Evolutionary conservation across 1,140 invertebrate genomes (phyloP), one percentile per base, ranked within the genome.

Genomic region (Pissodes strobi): DNA sequence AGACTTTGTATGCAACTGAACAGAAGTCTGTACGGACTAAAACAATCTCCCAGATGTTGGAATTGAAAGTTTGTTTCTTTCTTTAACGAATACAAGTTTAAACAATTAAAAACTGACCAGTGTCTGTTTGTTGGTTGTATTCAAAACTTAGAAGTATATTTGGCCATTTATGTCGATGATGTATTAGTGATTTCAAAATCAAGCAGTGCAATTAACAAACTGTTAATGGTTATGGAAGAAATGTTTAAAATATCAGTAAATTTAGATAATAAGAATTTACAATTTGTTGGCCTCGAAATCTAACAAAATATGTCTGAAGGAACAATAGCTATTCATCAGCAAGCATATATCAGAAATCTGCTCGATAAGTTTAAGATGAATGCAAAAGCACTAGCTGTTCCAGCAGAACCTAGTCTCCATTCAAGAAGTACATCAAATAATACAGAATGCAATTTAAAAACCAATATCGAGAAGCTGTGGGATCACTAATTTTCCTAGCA

Each of bases 401-500:
- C 46, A 22, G 46, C 46, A 19, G 46, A 51, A 19, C 46, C 46
- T 51, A 22, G 23, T 51, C 4, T 6, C 8, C 46, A 6, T 27
- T 51, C 15, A 27, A 22, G 6, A 4, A n/a, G n/a, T n/a, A 15
- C 15, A 51, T 6, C 5, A 18, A 51, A 15, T 27, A 23, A 21
- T 51, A 22, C 19, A 27, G 19, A 51, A 22, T 51, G 18, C 19
- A 51, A 51, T 51, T n/a, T n/a, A n/a, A 51, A 23, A 21, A 22
- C 46, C 46, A 6, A 6, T 66, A 72, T 58, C 71, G 69, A 12
- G 66, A 80, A 64, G 58, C 67, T 4, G 68, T 79, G 8, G 76
- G 78, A 12, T 70, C 66, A 43, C 61, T 82, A 9, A 57, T 80
- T 61, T 81, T 79, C 69, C 23, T 77, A 9, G 58, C 77, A 2